Evolutionary conservation across 2,113 vertebrate genomes (phyloP).

Genomic region (Brevimyrus niger): DNA sequence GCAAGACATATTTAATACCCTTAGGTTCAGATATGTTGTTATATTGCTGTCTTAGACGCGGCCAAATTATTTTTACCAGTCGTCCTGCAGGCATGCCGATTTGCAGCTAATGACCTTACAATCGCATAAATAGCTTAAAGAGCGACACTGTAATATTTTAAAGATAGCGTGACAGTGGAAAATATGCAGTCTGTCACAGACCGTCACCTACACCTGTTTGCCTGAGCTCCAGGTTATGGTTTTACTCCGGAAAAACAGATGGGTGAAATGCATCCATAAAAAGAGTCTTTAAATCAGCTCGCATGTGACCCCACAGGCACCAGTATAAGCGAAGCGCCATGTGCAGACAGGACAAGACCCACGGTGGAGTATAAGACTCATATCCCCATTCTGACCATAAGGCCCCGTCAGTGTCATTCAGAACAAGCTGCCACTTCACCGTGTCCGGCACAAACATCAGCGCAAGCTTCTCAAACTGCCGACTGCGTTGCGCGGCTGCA

Average conservation of each 20-base stretch:
- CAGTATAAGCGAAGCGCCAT: neutral
- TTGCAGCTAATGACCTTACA: neutral
- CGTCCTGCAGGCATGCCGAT: neutral
- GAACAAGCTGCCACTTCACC: neutral
- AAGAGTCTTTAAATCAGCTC: neutral
- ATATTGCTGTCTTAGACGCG: neutral
- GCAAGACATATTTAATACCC: neutral
- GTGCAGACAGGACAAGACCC: neutral
- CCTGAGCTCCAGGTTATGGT: neutral
- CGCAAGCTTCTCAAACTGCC: neutral
- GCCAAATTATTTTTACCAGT: neutral
- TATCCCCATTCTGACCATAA: neutral
- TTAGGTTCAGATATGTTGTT: neutral
- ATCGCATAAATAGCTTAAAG: neutral
- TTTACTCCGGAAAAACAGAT: neutral
- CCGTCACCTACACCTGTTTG: neutral
- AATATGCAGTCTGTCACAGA: neutral
- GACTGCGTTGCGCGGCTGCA: neutral
- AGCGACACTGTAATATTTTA: neutral
- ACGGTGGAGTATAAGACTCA: neutral
- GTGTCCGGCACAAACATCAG: neutral
- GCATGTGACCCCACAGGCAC: neutral
- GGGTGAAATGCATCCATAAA: neutral
- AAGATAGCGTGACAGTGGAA: neutral
- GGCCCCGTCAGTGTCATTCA: neutral